Evolutionary conservation across 2,797 vertebrate species (phyloP).

Genomic region (Ctenopoma multispine): DNA sequence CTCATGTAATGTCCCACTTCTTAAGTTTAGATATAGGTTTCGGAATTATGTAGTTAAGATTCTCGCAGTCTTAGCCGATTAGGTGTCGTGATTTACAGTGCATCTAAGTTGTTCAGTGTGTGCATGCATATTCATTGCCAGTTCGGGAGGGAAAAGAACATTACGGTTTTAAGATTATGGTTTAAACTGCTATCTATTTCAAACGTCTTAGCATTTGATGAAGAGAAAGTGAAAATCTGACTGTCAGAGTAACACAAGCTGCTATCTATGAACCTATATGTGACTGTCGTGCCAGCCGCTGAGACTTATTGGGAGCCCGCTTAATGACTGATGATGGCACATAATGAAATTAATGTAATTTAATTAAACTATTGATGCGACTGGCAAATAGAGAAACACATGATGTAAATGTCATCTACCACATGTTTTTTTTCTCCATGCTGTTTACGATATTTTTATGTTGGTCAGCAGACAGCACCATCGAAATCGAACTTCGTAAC

Average conservation of each 20-base stretch:
- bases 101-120: conserved; percentile 9
- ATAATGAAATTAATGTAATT: conserved; percentile 68
- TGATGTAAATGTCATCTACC: conserved; percentile 71
- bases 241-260: conserved; percentile 2
- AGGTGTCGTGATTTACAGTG: background rate
- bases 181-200: background rate
- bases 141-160: background rate
- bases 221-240: background rate
- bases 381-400: conserved; percentile 60
- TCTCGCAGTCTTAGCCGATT: background rate
- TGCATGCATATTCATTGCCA: background rate
- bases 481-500: conserved; percentile 9
- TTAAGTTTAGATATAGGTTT: conserved; percentile 6
- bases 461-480: conserved; percentile 35
- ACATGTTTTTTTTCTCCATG: conserved; percentile 62
- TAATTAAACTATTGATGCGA: conserved; percentile 67
- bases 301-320: conserved; percentile 13
- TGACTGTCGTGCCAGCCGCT: background rate
- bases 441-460: conserved; percentile 29
- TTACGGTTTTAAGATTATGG: background rate
- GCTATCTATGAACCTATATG: background rate
- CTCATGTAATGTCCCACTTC: conserved; percentile 12
- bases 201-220: conserved; percentile 14
- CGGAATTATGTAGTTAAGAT: conserved; percentile 5
- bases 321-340: conserved; percentile 45